phyloP scores from a whole-genome alignment of 92 coral and sea anemone species.

The Bergia puertoricense region DNA sequence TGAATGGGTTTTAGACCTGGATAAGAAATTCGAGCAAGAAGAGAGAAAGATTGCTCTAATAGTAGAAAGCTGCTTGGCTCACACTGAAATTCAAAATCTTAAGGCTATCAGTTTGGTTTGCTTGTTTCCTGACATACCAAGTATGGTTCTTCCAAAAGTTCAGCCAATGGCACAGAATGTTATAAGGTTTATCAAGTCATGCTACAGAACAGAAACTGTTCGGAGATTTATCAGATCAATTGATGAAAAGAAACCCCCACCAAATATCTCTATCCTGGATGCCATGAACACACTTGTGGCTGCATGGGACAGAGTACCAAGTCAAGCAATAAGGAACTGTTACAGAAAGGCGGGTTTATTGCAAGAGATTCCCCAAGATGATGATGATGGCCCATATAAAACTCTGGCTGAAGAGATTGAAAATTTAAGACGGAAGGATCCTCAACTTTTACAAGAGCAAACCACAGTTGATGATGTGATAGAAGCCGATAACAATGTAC shows the following conservation, averaged over 20 bases:
- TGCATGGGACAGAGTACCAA: slow-evolving; percentile 40
- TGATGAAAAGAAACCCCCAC: slow-evolving; percentile 22
- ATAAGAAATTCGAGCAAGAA: slow-evolving; percentile 5
- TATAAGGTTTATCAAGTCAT: slow-evolving; percentile 25
- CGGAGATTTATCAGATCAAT: slow-evolving; percentile 25
- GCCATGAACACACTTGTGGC: slow-evolving; percentile 38
- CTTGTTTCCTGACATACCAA: background rate
- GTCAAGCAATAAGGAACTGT: slow-evolving; percentile 42
- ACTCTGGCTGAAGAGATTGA: slow-evolving; percentile 35
- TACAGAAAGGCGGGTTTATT: slow-evolving; percentile 46
- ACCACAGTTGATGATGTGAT: slow-evolving; percentile 4
- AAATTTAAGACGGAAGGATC: slow-evolving; percentile 23
- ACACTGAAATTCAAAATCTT: background rate
- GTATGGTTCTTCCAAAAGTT: slow-evolving; percentile 12
- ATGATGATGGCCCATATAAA: slow-evolving; percentile 34
- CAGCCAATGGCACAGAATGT: slow-evolving; percentile 35
- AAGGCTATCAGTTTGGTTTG: slow-evolving; percentile 23
- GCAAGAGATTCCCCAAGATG: slow-evolving; percentile 26
- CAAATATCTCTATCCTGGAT: slow-evolving; percentile 44
- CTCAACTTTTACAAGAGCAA: slow-evolving; percentile 29
- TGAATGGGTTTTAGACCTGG: slow-evolving; percentile 39
- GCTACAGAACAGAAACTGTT: slow-evolving; percentile 39
- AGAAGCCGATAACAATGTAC: slow-evolving; percentile 4
- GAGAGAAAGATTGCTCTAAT: slow-evolving; percentile 23
- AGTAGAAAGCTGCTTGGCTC: slow-evolving; percentile 27